Evolutionary conservation across 1,140 invertebrate genomes (phyloP), one percentile per base, ranked within the genome.

Genomic region (Physella acuta): DNA sequence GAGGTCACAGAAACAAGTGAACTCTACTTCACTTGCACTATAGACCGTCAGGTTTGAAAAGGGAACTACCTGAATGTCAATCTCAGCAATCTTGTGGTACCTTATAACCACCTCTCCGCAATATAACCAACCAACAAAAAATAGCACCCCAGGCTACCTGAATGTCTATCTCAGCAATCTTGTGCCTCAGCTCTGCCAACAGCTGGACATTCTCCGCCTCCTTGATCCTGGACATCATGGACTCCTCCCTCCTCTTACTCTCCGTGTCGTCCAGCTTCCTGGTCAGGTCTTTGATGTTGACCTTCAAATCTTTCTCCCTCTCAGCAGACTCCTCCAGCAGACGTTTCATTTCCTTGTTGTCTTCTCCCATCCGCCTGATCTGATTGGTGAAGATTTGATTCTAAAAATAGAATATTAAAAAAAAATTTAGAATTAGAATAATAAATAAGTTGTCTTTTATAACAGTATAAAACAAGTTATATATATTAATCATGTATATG

Each of bases 351-450:
- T 89, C 88, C 78, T 95, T 93, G 73, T 93, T 90, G 78, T 97
- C 94, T 68, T 98, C 95, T 77, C 98, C 96, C 85, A 98, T 94
- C 34, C 96, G 88, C 33, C 92, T 89, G 68, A 97, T 87, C 81
- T 98, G 95, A 86, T 98, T 98, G 16, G 92, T 93, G 52, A 93
- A 93, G 0, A 98, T 94, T 82, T 98, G 94, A 44, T 96, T 94
- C 84, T 96, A 75, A 53, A 76, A 73, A 4, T n/a, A n/a, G n/a
- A n/a, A n/a, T n/a, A n/a, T n/a, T n/a, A n/a, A n/a, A n/a, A n/a
- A n/a, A n/a, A n/a, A n/a, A n/a, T n/a, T n/a, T n/a, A n/a, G n/a
- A n/a, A n/a, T n/a, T n/a, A n/a, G n/a, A n/a, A n/a, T n/a, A n/a
- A n/a, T n/a, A n/a, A n/a, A n/a, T n/a, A n/a, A n/a, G n/a, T n/a